A percentile compares a stretch with the other conserved stretches of the same genome.
These are phyloP conservation scores for rat (Rattus norvegicus) DNA, from an alignment of 2,113 vertebrate species.

Conservation along the genomic window DNA sequence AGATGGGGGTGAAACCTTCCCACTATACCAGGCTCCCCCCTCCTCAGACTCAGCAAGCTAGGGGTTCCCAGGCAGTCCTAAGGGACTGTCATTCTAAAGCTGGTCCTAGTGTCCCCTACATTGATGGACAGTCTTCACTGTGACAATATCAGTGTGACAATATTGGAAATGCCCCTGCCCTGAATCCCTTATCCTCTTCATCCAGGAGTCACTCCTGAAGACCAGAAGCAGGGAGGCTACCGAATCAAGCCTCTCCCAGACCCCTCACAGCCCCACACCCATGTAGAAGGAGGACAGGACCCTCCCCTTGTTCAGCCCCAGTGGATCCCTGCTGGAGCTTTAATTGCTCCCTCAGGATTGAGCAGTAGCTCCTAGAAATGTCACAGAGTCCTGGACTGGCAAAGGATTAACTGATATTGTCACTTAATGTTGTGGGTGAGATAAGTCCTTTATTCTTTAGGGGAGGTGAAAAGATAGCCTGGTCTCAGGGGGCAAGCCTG, in stretches of 20 bases:
- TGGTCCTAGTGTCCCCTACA: neutral
- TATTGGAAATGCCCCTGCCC: neutral
- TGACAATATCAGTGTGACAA: no score
- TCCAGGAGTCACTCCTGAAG: no score
- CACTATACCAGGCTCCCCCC: no score
- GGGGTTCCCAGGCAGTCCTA: neutral
- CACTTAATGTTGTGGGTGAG: neutral
- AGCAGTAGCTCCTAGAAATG: constrained; percentile 58
- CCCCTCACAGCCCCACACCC: fast-evolving
- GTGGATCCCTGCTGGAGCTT: neutral
- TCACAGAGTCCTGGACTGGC: neutral
- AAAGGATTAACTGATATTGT: neutral
- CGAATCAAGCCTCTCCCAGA: neutral
- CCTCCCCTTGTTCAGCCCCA: neutral
- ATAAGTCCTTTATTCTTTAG: neutral
- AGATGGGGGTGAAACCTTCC: no score
- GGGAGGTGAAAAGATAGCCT: constrained; percentile 14
- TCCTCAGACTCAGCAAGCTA: neutral
- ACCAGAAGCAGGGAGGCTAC: neutral
- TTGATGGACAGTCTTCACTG: neutral
- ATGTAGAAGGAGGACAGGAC: fast-evolving
- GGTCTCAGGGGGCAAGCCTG: neutral
- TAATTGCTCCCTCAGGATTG: constrained; percentile 65
- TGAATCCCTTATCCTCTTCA: neutral
- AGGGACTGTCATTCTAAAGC: neutral